Evolutionary conservation across 2,888 invertebrate genomes (phyloP).

Genomic region (Neria commutata): DNA sequence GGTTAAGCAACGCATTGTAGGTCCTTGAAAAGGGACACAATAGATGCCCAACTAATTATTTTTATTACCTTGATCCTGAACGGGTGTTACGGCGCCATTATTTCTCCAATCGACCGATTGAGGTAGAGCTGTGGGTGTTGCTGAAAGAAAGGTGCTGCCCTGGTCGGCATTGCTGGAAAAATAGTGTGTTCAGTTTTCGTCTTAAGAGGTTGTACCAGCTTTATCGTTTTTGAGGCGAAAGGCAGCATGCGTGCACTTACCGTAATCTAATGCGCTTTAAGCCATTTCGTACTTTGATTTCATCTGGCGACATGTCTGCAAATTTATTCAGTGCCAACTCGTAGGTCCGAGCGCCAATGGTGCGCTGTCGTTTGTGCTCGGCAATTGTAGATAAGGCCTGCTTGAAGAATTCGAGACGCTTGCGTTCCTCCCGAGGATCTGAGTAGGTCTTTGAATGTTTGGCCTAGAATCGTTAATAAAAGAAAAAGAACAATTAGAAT

Average conservation of each 20-base stretch:
- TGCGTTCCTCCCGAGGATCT: slow-evolving; percentile 77
- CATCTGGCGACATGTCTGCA: slow-evolving; percentile 85
- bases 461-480: slow-evolving; percentile 60
- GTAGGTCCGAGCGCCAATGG: slow-evolving; percentile 70
- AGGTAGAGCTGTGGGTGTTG: slow-evolving; percentile 71
- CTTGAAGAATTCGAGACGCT: slow-evolving; percentile 86
- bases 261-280: slow-evolving; percentile 42
- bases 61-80: slow-evolving; percentile 88
- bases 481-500: too few species aligned
- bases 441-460: slow-evolving; percentile 73
- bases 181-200: slow-evolving; percentile 3
- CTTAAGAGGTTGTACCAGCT: not conserved
- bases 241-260: slow-evolving; percentile 34
- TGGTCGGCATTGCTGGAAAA: slow-evolving; percentile 19
- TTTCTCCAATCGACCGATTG: slow-evolving; percentile 82
- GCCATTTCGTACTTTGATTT: slow-evolving; percentile 73
- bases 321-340: slow-evolving; percentile 80
- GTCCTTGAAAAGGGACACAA: too few species aligned
- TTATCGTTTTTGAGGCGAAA: too few species aligned
- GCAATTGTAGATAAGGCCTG: slow-evolving; percentile 86
- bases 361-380: slow-evolving; percentile 79
- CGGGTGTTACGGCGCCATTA: slow-evolving; percentile 81
- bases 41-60: too few species aligned
- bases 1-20: too few species aligned
- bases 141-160: slow-evolving; percentile 55